Evolutionary conservation across 2,113 vertebrate genomes (phyloP), one percentile per base, ranked within the genome.

Genomic region (Egretta garzetta): DNA sequence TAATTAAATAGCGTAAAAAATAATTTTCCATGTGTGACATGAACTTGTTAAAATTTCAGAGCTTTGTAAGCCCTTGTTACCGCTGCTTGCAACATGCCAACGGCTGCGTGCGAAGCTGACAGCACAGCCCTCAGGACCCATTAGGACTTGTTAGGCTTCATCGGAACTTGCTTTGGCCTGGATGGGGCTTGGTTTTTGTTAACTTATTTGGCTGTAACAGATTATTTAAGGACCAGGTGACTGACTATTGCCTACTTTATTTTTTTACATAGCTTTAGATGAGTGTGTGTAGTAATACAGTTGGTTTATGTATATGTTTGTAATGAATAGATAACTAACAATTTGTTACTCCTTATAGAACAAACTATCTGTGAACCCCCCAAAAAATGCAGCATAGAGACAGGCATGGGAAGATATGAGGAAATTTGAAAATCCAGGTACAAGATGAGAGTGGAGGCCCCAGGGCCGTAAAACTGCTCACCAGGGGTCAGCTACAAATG

Each of bases 1-100:
- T 97, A 96, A 97, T 96, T 97, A 97, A 96, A 92, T 55, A 75
- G 74, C 55, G 47, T 74, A 90, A 83, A 86, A 95, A 90, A 79
- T 59, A 73, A 88, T 93, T 96, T 97, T 94, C 72, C 45, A 53
- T 4, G 4, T 52, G 71, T 64, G 94, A 80, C 3, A 16, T 26
- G 35, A 64, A 64, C 45, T 26, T 16, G 19, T 56, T 64, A 26
- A 16, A 59, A 62, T 49, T 89, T 30, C 63, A 71, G 87, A 73
- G 70, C 59, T 66, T 41, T 53, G 27, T 88, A 43, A 41, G 47
- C 12, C 52, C 5, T n/a, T 6, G 13, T 23, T 27, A 12, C 26
- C 12, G 3, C 4, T 30, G 39, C 11, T 35, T 55, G 22, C 28
- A 55, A 50, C 26, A 1, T 2, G 22, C 28, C 68, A 71, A 62